Base-by-base conservation (phyloP, 2,888 invertebrate genomes). In the Xylocampa areola region DNA sequence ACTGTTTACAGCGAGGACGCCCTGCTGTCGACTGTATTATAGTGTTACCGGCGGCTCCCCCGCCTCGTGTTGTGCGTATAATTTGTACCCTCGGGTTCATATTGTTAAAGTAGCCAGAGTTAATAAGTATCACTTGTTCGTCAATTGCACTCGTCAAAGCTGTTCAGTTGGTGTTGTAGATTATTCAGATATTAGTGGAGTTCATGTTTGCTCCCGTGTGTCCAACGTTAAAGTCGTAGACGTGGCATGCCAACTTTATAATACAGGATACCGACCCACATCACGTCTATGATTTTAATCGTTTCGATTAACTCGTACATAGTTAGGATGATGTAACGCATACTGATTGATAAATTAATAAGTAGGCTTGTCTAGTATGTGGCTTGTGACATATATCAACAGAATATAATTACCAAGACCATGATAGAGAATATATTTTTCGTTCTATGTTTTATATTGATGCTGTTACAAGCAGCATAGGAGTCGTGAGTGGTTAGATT, bases 81-180 rank as follows among this genome's bases (percentile, higher is more conserved):
- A 84, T 86, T 86, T 84, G 81, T 86, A 81, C 86, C 87, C 81
- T 82, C 87, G 86, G 87, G 87, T 87, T 85, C 85, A 83, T 89
- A 89, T 92, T 92, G 92, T 93, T 93, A 88, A 89, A 79, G 88
- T 93, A 93, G 92, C 86, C 87, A 85, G 71, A 67, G 82, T 90
- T 89, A 82, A 84, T 90, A 90, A 90, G 89, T 87, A 89, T 90
- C 94, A 94, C 94, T 94, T 88, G 94, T 94, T 94, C 90, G 93
- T 93, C 90, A 91, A 93, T 92, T 92, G 94, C 94, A 94, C 94
- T 82, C 87, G 87, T 91, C 88, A 87, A 86, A 87, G 88, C 87
- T 87, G 87, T 88, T 90, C 89, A 82, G 85, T 89, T 91, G 88
- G 88, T 84, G 82, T 89, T 86, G 86, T 86, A 78, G 77, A 77